Conservation (phyloP, 2,888 invertebrate genomes). For the Synanthedon andrenaeformis region DNA sequence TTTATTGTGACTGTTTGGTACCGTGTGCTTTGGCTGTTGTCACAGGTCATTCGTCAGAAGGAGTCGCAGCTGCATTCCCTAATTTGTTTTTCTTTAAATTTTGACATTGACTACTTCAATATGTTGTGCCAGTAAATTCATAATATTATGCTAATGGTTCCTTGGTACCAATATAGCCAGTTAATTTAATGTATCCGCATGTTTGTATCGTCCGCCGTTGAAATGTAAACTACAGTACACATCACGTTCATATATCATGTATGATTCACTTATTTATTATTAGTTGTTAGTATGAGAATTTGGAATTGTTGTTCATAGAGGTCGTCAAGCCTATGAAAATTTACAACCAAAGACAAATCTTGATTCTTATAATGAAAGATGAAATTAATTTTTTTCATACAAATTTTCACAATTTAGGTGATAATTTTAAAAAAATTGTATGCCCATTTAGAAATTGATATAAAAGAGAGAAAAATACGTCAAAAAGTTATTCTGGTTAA, state of each 20-base stretch:
- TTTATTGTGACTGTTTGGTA: neutral
- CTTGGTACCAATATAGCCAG: constrained; percentile 19
- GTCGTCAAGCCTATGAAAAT: too few relatives aligned
- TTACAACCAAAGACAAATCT: too few relatives aligned
- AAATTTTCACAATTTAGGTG: neutral
- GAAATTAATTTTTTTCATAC: neutral
- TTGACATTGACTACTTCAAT: neutral
- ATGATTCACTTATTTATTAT: constrained; percentile 17
- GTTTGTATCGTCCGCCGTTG: constrained; percentile 5
- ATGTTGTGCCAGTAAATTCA: neutral
- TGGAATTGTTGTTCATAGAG: too few relatives aligned
- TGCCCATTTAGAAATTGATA: neutral
- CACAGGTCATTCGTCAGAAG: neutral
- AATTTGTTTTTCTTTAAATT: neutral
- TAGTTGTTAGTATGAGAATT: neutral
- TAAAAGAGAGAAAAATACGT: too few relatives aligned
- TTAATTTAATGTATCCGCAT: constrained; percentile 10
- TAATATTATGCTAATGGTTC: neutral
- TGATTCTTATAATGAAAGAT: too few relatives aligned
- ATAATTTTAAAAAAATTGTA: neutral
- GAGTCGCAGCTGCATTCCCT: neutral
- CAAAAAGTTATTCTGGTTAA: too few relatives aligned
- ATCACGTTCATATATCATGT: constrained; percentile 9
- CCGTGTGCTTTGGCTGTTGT: neutral
- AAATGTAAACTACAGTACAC: neutral